These are phyloP conservation scores for Willowsia nigromaculata DNA, from an alignment of 2,888 invertebrate genomes.

Conservation along the genomic window DNA sequence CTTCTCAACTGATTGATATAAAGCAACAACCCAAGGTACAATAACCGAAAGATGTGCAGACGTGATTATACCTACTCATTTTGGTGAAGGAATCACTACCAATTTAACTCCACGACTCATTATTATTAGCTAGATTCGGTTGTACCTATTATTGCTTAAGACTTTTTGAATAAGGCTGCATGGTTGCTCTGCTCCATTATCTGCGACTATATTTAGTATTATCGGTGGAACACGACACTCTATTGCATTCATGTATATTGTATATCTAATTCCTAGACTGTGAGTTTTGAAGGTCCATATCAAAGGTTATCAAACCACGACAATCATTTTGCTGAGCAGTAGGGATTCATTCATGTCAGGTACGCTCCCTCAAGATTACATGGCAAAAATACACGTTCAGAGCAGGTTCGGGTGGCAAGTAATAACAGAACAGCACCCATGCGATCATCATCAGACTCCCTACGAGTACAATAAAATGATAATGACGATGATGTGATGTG, in stretches of 20 bases:
- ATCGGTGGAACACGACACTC: neutral
- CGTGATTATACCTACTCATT: neutral
- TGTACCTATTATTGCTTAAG: too few species aligned
- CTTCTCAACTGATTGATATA: neutral
- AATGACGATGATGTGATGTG: slow-evolving; percentile 33
- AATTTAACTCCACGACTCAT: neutral
- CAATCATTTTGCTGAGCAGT: neutral
- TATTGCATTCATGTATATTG: neutral
- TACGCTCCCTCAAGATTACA: neutral
- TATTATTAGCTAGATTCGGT: neutral
- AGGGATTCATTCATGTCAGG: neutral
- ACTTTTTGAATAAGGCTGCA: too few species aligned
- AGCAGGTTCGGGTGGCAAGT: slow-evolving; percentile 30
- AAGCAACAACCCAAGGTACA: neutral
- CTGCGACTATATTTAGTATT: neutral
- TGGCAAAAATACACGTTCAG: neutral
- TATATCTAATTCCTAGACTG: neutral
- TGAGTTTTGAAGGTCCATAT: neutral
- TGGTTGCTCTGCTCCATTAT: neutral
- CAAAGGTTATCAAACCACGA: neutral
- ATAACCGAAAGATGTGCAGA: slow-evolving; percentile 1
- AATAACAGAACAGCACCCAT: slow-evolving; percentile 55
- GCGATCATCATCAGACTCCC: slow-evolving; percentile 57
- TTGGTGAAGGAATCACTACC: neutral
- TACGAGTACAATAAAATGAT: slow-evolving; percentile 49